These are phyloP conservation scores for Thecophora atra DNA, from an alignment of 2,888 invertebrate species.

Conservation along the genomic window DNA sequence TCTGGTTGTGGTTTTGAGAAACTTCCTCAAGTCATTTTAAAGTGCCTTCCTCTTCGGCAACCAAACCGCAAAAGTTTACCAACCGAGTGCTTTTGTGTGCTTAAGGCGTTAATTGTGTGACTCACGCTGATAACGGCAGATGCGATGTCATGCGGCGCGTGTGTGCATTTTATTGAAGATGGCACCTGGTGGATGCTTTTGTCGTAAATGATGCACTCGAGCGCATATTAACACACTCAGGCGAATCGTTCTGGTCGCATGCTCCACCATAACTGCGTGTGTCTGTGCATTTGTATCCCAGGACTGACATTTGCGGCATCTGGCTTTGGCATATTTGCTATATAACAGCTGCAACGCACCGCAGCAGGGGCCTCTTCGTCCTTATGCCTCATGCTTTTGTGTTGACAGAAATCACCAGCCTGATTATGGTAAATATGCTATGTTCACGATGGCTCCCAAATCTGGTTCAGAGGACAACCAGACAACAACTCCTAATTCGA, in stretches of 20 bases:
- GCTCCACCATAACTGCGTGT: background rate
- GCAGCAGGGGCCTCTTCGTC: background rate
- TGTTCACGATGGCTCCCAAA: no score
- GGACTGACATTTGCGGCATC: slow-evolving; percentile 26
- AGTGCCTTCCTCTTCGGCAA: background rate
- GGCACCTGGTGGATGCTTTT: background rate
- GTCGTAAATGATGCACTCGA: background rate
- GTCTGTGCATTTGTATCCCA: background rate
- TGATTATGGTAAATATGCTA: background rate
- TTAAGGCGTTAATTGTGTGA: background rate
- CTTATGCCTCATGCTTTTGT: background rate
- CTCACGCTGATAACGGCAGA: no score
- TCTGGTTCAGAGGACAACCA: no score
- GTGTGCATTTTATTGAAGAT: background rate
- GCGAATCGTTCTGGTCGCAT: background rate
- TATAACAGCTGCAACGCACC: no score
- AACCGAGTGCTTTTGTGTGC: background rate
- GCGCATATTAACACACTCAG: slow-evolving; percentile 7
- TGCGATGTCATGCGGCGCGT: background rate
- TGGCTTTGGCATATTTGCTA: slow-evolving; percentile 25
- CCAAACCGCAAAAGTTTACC: background rate
- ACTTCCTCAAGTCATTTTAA: background rate
- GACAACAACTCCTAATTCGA: no score
- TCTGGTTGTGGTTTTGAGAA: no score
- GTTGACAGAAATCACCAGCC: slow-evolving; percentile 14